Evolutionary conservation across 2,888 invertebrate species (phyloP).

Genomic region (Epistrophella euchroma): DNA sequence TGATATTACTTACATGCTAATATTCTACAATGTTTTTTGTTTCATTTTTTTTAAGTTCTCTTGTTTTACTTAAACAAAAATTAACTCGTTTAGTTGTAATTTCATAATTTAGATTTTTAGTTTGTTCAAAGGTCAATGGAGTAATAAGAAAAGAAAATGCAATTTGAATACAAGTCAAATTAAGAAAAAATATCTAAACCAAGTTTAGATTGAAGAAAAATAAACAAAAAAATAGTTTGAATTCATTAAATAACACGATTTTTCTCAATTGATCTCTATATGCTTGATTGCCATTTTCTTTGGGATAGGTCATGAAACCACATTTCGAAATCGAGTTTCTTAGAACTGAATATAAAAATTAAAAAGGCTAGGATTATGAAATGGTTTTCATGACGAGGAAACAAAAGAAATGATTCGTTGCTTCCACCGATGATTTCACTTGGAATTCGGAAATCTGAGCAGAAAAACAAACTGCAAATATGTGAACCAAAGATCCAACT

Average conservation of each 20-base stretch:
- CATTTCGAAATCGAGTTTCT: neutral
- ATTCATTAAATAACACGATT: constrained; percentile 15
- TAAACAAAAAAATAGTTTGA: constrained; percentile 13
- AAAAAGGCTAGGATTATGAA: neutral
- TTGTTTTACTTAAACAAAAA: neutral
- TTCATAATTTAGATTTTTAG: constrained; percentile 37
- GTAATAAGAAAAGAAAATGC: constrained; percentile 21
- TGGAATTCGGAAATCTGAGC: neutral
- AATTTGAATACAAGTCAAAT: constrained; percentile 25
- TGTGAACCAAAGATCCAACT: constrained; percentile 18
- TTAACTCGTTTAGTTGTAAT: constrained; percentile 10
- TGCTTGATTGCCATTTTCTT: neutral
- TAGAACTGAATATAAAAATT: neutral
- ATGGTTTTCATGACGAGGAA: neutral
- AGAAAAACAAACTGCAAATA: neutral
- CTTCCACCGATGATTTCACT: neutral
- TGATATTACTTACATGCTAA: constrained; percentile 65
- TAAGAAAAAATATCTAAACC: neutral
- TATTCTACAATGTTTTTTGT: constrained; percentile 53
- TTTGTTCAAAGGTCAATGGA: constrained; percentile 2
- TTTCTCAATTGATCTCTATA: constrained; percentile 27
- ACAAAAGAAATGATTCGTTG: neutral
- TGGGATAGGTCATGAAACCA: neutral
- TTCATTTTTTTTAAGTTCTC: constrained; percentile 5
- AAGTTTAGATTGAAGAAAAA: constrained; percentile 8